phyloP scores from a whole-genome alignment of 1,140 invertebrate genomes.

The Tetramorium parvispinum region DNA sequence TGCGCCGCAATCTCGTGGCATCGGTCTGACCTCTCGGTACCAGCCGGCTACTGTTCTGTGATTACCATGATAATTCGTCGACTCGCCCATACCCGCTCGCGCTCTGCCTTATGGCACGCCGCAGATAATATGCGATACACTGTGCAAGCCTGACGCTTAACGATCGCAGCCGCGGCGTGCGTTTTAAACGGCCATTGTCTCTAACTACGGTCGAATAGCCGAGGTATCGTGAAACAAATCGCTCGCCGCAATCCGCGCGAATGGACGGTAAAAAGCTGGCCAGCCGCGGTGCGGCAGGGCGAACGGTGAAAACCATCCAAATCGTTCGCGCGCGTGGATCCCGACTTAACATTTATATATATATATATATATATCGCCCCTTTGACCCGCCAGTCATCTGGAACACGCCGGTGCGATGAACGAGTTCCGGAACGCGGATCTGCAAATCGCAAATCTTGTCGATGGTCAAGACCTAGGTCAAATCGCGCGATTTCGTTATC shows the following conservation, averaged over 20 bases:
- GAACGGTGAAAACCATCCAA: background rate
- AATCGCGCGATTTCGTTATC: background rate
- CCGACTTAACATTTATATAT: background rate
- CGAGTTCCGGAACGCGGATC: slow-evolving; percentile 23
- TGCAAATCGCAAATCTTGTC: slow-evolving; percentile 17
- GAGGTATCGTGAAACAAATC: slow-evolving; percentile 18
- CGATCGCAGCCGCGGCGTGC: slow-evolving; percentile 49
- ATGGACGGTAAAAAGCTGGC: background rate
- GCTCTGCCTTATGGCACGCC: slow-evolving; percentile 63
- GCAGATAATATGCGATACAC: slow-evolving; percentile 71
- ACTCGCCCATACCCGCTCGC: slow-evolving; percentile 64
- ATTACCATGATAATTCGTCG: slow-evolving; percentile 78
- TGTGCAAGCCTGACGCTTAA: slow-evolving; percentile 68
- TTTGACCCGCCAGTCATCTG: background rate
- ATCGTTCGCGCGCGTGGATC: slow-evolving; percentile 1
- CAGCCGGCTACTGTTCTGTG: slow-evolving; percentile 75
- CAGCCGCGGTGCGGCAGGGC: background rate
- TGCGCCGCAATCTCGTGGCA: slow-evolving; percentile 72
- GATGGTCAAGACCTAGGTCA: background rate
- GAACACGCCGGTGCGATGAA: slow-evolving; percentile 12
- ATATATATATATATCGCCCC: background rate
- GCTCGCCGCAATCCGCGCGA: slow-evolving; percentile 5
- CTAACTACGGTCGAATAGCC: slow-evolving; percentile 14
- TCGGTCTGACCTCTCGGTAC: slow-evolving; percentile 74
- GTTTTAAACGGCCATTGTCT: slow-evolving; percentile 63